Base-by-base conservation (phyloP, 2,113 vertebrate genomes). In the Upupa epops region DNA sequence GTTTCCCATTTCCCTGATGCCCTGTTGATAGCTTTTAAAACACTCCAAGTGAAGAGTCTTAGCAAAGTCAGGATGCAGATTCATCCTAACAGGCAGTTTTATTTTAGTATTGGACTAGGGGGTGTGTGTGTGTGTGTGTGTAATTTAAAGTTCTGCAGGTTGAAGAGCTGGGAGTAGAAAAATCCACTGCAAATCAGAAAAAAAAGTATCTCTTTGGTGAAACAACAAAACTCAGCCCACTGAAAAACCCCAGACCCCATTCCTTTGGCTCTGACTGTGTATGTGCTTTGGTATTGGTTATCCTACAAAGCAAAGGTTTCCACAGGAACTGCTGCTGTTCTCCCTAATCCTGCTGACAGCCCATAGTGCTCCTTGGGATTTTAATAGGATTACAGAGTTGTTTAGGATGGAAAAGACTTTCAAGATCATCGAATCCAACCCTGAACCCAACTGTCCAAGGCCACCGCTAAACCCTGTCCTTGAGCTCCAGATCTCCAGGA, bases 241-340 rank as follows among this genome's bases (percentile, higher is more conserved):
- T 5, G 9, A 19, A 48, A 48, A 48, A 19, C 2, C 28, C 11
- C 7, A 16, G 28, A 42, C 4, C 8, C 13, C 10, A 13, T 21
- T 70, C 36, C 7, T 54, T n/a, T 32, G 48, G 8, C 25, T 48
- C 13, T 18, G 8, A 13, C 17, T 26, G 22, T 28, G 20, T 26
- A 24, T 13, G 11, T 6, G 3, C 17, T 11, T 3, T 11, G 19
- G 19, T 63, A 42, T 2, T 28, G 12, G 24, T 40, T 34, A 68
- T 37, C 13, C 26, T 17, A 19, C 20, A 71, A 31, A 32, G 66
- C 6, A 42, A 58, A 68, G 17, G 17, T 5, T 32, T 88, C 51
- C 16, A 18, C 7, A 5, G 7, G 26, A 24, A 29, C 2, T 22
- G 5, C 22, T 60, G 58, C 16, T 0, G 1, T 4, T 68, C 8